These are phyloP conservation scores for Hycleus phaleratus DNA, from an alignment of 1,140 invertebrate species.

Conservation along the genomic window DNA sequence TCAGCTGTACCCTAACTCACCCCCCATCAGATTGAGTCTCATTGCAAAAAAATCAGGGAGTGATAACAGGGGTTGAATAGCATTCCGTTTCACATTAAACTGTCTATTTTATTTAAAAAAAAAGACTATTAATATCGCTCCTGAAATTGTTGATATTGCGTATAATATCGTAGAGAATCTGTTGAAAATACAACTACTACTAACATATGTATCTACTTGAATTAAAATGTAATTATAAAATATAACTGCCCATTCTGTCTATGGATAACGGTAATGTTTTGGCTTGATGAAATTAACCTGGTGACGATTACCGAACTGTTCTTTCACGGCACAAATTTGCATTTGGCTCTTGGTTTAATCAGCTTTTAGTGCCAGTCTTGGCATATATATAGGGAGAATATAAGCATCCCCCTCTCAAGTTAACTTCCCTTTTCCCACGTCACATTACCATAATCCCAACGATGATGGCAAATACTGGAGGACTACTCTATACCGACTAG, in stretches of 20 bases:
- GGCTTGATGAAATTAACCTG: conserved; percentile 21
- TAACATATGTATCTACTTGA: conserved; percentile 11
- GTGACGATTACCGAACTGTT: conserved; percentile 24
- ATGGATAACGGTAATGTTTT: neutral
- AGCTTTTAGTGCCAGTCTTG: conserved; percentile 21
- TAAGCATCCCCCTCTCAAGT: neutral
- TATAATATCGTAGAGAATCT: too few relatives aligned
- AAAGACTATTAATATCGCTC: too few relatives aligned
- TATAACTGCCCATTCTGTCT: neutral
- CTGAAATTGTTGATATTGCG: too few relatives aligned
- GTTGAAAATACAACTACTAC: too few relatives aligned
- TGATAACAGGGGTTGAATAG: neutral
- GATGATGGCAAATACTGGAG: neutral
- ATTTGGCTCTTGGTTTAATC: conserved; percentile 22
- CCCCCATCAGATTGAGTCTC: neutral
- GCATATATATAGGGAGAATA: conserved; percentile 16
- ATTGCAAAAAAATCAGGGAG: neutral
- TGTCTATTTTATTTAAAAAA: too few relatives aligned
- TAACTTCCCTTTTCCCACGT: conserved; percentile 18
- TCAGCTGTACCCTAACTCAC: conserved; percentile 17
- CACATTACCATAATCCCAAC: conserved; percentile 24
- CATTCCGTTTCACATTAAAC: too few relatives aligned
- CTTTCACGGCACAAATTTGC: conserved; percentile 22
- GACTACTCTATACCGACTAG: neutral
- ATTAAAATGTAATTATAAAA: conserved; percentile 27